phyloP scores from a whole-genome alignment of 2,888 invertebrate species.

The Epinotia demarniana region DNA sequence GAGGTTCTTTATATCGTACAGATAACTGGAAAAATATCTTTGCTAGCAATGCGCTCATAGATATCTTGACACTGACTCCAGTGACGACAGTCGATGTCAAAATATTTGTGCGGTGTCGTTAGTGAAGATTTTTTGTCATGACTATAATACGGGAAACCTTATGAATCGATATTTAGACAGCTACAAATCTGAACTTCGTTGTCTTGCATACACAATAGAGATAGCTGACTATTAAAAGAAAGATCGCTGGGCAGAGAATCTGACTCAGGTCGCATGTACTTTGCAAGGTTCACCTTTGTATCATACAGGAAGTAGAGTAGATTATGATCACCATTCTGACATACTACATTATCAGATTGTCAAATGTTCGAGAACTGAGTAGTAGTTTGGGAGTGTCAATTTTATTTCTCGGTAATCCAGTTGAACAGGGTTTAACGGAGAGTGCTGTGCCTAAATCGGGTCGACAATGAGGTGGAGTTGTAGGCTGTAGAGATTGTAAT shows the following conservation, averaged over 20 bases:
- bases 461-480: slow-evolving; percentile 1
- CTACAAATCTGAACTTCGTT: not conserved
- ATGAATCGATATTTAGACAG: not conserved
- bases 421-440: slow-evolving; percentile 15
- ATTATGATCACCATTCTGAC: not conserved
- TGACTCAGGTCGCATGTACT: not conserved
- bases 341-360: not conserved
- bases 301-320: not conserved
- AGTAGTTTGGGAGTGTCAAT: not conserved
- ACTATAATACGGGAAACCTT: not conserved
- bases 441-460: slow-evolving; percentile 15
- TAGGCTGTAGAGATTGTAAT: slow-evolving; percentile 22
- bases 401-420: not conserved
- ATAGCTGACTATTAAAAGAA: not conserved
- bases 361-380: not conserved
- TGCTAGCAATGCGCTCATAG: not conserved
- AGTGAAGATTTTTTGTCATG: not conserved
- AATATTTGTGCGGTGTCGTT: not conserved
- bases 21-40: not conserved
- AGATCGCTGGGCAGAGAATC: not conserved
- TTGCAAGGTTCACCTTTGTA: not conserved
- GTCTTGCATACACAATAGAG: not conserved
- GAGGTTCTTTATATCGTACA: not conserved
- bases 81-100: not conserved
- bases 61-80: not conserved